Evolutionary conservation across 2,113 vertebrate genomes (phyloP).

Genomic region (Saccopteryx bilineata): DNA sequence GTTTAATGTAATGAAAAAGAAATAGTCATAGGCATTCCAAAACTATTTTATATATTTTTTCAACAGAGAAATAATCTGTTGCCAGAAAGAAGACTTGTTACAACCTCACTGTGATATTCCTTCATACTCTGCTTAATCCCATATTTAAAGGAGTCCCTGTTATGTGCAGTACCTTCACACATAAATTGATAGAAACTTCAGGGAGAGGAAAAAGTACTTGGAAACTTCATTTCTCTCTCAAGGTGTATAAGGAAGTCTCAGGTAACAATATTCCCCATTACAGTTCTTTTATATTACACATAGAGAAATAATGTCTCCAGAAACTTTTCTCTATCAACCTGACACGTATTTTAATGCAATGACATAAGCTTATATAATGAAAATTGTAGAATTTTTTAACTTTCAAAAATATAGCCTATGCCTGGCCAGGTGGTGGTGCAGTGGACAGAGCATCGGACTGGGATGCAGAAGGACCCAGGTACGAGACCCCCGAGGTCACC

Average conservation of each 20-base stretch:
- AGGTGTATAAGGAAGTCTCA: not conserved
- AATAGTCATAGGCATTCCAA: not conserved
- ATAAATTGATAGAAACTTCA: not conserved
- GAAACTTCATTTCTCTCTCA: not conserved
- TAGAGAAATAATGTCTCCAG: not conserved
- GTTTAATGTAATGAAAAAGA: too few relatives aligned
- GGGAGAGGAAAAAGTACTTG: not conserved
- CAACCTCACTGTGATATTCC: not conserved
- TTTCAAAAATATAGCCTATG: not conserved
- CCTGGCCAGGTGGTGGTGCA: too few relatives aligned
- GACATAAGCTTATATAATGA: not conserved
- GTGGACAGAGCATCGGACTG: too few relatives aligned
- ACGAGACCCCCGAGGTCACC: too few relatives aligned
- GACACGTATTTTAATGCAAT: not conserved
- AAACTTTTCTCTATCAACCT: constrained; percentile 8
- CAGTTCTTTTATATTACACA: not conserved
- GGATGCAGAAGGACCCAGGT: too few relatives aligned
- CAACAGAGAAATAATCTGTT: not conserved
- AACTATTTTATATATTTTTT: not conserved
- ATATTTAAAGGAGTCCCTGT: not conserved
- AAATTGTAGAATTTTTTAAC: not conserved
- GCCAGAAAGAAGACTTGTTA: not conserved
- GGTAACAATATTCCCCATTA: not conserved
- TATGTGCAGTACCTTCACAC: not conserved
- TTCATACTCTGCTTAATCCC: not conserved